Evolutionary conservation across 2,888 invertebrate genomes (phyloP).

Genomic region (Chorisops tibialis): DNA sequence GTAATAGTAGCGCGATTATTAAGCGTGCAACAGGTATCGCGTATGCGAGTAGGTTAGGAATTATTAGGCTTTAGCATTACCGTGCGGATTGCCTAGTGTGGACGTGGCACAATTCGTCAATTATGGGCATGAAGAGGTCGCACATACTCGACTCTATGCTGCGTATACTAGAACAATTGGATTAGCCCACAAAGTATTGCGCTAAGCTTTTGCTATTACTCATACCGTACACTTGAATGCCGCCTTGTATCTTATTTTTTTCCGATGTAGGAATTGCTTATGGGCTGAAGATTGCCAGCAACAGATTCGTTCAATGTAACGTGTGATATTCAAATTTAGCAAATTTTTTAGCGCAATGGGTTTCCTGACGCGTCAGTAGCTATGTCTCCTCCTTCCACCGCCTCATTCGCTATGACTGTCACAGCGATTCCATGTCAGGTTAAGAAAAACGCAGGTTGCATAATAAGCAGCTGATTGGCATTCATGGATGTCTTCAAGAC

Average conservation of each 20-base stretch:
- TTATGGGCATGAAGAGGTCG: conserved; percentile 19
- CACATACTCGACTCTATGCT: not conserved
- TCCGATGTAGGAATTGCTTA: not conserved
- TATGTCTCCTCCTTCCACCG: conserved; percentile 16
- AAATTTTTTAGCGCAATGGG: not conserved
- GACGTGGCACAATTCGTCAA: conserved; percentile 18
- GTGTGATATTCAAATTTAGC: too few relatives aligned
- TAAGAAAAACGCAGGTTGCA: conserved; percentile 43
- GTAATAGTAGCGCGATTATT: too few relatives aligned
- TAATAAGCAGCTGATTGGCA: conserved; percentile 45
- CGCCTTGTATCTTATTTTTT: not conserved
- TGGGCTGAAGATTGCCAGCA: conserved; percentile 7
- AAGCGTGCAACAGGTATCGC: too few relatives aligned
- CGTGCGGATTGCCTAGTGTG: not conserved
- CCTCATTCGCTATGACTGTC: not conserved
- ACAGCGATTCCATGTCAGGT: conserved; percentile 5
- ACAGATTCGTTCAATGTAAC: not conserved
- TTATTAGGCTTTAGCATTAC: not conserved
- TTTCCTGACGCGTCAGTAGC: conserved; percentile 15
- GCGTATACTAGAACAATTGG: conserved; percentile 7
- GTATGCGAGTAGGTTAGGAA: too few relatives aligned
- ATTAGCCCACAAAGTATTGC: conserved; percentile 3
- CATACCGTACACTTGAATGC: conserved; percentile 4
- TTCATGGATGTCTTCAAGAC: conserved; percentile 36
- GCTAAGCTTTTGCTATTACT: too few relatives aligned